Percentiles rank a stretch among this genome's conserved stretches.
Evolutionary conservation across 2,797 vertebrate genomes (phyloP).

Genomic region (Apogon talboti): DNA sequence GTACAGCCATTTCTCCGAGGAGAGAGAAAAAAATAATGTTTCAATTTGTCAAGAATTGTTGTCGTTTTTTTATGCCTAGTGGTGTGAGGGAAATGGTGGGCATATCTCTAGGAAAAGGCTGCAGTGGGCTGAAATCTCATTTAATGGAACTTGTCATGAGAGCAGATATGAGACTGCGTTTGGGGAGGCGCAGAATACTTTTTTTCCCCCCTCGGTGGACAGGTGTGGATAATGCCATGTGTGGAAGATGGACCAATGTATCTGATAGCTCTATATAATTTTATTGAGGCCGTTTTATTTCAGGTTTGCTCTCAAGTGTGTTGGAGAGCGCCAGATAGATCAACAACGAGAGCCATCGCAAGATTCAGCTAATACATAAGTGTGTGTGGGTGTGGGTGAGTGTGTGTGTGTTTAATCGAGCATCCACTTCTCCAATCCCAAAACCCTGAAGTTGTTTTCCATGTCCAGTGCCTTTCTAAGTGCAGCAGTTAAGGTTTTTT

Average conservation of each 20-base stretch:
- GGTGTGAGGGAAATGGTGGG: conserved; percentile 56
- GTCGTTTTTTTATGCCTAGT: conserved; percentile 46
- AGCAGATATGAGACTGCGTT: conserved; percentile 67
- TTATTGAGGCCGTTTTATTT: conserved; percentile 49
- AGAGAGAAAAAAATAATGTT: conserved; percentile 58
- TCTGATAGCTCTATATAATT: conserved; percentile 52
- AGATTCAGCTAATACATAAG: conserved; percentile 24
- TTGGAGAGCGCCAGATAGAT: conserved; percentile 10
- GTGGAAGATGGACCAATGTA: conserved; percentile 42
- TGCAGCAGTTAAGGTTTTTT: conserved; percentile 47
- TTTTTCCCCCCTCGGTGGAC: conserved; percentile 35
- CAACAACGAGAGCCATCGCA: conserved; percentile 19
- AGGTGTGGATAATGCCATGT: conserved; percentile 57
- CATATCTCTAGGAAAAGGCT: conserved; percentile 66
- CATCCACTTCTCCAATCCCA: conserved; percentile 46
- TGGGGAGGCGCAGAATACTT: conserved; percentile 48
- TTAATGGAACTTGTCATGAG: conserved; percentile 73
- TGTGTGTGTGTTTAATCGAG: conserved; percentile 43
- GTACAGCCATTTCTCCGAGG: conserved; percentile 72
- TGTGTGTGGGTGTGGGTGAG: conserved; percentile 13
- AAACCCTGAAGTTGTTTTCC: conserved; percentile 62
- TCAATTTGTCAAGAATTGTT: conserved; percentile 76
- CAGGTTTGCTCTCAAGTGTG: conserved; percentile 37
- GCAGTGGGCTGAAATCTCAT: conserved; percentile 74
- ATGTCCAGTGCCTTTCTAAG: conserved; percentile 58